These are phyloP conservation scores for Paramuricea clavata DNA, from an alignment of 92 coral and sea anemone genomes.

Conservation along the genomic window DNA sequence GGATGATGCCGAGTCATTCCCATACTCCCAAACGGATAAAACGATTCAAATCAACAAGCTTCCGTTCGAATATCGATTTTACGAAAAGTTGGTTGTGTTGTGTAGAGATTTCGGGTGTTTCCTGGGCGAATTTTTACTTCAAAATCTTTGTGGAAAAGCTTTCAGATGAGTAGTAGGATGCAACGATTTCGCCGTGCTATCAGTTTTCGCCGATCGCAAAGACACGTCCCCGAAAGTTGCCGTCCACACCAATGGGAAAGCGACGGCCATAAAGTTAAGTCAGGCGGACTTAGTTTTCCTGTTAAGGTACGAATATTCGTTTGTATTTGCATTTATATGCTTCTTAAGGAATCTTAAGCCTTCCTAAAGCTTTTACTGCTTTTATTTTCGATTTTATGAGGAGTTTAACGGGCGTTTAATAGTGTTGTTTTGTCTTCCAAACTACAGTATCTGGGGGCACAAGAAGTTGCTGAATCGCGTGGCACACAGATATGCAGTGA, in stretches of 20 bases:
- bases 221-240: slow-evolving; percentile 95
- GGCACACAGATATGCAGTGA: slow-evolving; percentile 99
- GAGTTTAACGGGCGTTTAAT: too few species aligned
- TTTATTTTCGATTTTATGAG: background rate
- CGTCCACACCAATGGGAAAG: slow-evolving; percentile 99
- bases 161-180: slow-evolving; percentile 56
- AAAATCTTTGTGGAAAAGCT: background rate
- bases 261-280: slow-evolving; percentile 97
- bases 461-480: slow-evolving; percentile 96
- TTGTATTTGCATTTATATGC: background rate
- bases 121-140: background rate
- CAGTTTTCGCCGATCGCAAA: slow-evolving; percentile 90
- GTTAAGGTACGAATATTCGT: slow-evolving; percentile 78
- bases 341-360: background rate
- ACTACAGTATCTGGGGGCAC: slow-evolving; percentile 85
- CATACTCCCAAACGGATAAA: background rate
- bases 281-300: slow-evolving; percentile 99
- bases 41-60: slow-evolving; percentile 9
- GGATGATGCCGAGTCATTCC: slow-evolving; percentile 27
- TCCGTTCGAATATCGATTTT: slow-evolving; percentile 6
- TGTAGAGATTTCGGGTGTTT: background rate
- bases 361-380: background rate
- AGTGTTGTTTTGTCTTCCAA: background rate
- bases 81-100: background rate
- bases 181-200: slow-evolving; percentile 89